Base-by-base conservation (phyloP, 2,888 invertebrate genomes). In the Blastobasis lacticolella region DNA sequence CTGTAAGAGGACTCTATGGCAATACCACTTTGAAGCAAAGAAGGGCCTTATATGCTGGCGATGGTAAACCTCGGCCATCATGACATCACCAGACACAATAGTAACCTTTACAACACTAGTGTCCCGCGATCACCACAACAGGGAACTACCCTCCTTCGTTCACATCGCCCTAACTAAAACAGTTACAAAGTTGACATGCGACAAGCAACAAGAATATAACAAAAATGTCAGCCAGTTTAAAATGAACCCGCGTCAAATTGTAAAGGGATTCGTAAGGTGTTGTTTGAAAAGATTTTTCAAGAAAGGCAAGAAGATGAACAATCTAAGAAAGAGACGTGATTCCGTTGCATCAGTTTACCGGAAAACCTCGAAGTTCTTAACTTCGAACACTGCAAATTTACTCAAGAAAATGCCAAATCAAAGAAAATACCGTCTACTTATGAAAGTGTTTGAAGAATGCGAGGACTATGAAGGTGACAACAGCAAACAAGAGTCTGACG, bases 361-460 rank as follows among this genome's bases (percentile, higher is more conserved):
- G 50, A 85, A 78, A 64, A 88, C 88, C n/a, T 84, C 88, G 0
- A 87, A 81, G 60, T 88, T 87, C 51, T 50, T 87, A 2, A 66
- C 81, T 6, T 62, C 75, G 0, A 87, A 87, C 53, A 86, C 85
- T 0, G 70, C 75, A 0, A 79, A 73, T 55, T 67, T 87, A 44
- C 60, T 86, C 1, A 87, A 80, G 55, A 87, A 75, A 59, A 75
- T 76, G 57, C 74, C 82, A 0, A 81, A 83, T 49, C 69, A 71
- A n/a, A 72, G 63, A 54, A 82, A 80, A 54, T 71, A 78, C 49
- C 65, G 69, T 43, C 53, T 71, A 9, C 49, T 79, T 4, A 63
- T 70, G 6, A 76, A 69, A 67, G 67, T 75, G 38, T 60, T 72
- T 5, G 75, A 79, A 57, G 74, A 76, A 46, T 64, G 58, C 44